phyloP scores from a whole-genome alignment of 2,113 vertebrate species.

The Harpagus bidentatus region DNA sequence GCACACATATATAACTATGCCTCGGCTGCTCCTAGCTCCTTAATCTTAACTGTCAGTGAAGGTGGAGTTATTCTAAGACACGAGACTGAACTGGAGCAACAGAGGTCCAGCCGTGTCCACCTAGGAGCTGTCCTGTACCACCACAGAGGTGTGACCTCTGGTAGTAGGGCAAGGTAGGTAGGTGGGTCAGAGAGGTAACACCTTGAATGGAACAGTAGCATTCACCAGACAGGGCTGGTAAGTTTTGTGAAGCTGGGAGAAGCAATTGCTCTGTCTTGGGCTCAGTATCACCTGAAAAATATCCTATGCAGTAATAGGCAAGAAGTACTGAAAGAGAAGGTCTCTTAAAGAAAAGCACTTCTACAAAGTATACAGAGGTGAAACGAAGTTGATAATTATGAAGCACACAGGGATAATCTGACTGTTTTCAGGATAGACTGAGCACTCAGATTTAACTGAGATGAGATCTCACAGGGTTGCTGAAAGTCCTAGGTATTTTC shows the following conservation, averaged over 20 bases:
- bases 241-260: background rate
- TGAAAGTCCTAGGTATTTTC: background rate
- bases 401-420: background rate
- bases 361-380: background rate
- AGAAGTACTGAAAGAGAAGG: background rate
- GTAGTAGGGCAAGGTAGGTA: background rate
- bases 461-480: background rate
- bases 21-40: rapidly evolving
- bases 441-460: background rate
- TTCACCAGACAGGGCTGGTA: background rate
- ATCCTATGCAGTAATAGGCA: background rate
- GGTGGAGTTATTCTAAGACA: background rate
- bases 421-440: background rate
- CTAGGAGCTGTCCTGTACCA: background rate
- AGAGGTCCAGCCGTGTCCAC: background rate
- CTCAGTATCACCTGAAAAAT: background rate
- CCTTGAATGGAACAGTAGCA: background rate
- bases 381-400: background rate
- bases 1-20: background rate
- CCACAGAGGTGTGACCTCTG: rapidly evolving
- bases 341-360: background rate
- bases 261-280: background rate
- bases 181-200: background rate
- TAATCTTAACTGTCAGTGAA: background rate
- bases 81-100: background rate